These are phyloP conservation scores for Bombus superbus DNA, from an alignment of 1,140 invertebrate species.

Conservation along the genomic window DNA sequence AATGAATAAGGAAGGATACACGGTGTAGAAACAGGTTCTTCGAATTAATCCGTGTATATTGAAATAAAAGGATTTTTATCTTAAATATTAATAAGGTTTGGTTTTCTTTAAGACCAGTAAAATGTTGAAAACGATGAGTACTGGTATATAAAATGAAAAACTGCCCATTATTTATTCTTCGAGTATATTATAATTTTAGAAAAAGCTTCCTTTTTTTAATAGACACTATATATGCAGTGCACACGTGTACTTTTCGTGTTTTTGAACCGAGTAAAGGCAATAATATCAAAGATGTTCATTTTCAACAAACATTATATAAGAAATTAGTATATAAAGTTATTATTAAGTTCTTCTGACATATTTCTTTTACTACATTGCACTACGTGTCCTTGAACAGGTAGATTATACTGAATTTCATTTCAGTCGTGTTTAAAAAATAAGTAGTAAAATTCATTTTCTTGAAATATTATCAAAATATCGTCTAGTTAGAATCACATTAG, in stretches of 20 bases:
- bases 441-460: not conserved
- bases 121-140: conserved; percentile 10
- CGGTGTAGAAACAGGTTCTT: not conserved
- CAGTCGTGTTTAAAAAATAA: not conserved
- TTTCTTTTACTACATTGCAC: not conserved
- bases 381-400: not conserved
- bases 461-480: not conserved
- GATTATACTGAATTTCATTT: conserved; percentile 12
- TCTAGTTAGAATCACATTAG: not conserved
- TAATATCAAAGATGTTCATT: not conserved
- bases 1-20: not conserved
- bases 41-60: not conserved
- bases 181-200: not conserved
- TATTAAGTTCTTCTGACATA: not conserved
- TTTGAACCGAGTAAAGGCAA: not conserved
- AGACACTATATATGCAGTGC: not conserved
- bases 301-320: not conserved
- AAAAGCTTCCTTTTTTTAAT: not conserved
- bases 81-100: not conserved
- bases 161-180: not conserved
- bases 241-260: not conserved
- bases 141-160: conserved; percentile 17
- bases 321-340: not conserved
- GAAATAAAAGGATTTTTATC: not conserved
- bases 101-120: conserved; percentile 18